Conservation (phyloP, 2,113 vertebrate genomes). For the Tautogolabrus adspersus region DNA sequence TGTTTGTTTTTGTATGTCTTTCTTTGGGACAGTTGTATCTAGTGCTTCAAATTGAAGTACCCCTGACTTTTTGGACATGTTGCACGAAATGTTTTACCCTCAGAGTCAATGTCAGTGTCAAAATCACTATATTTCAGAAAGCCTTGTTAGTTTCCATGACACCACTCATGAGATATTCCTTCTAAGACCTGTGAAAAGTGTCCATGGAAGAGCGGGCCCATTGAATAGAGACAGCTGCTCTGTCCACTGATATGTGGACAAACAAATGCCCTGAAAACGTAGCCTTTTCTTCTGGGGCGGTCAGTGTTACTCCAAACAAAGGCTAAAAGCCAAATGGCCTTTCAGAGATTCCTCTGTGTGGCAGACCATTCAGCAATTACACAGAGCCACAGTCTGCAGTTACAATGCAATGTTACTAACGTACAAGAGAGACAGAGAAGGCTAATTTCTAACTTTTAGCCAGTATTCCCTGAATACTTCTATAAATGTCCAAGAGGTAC, state of each 20-base stretch:
- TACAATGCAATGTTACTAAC: conserved; percentile 47
- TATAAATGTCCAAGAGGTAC: background rate
- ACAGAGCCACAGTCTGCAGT: conserved; percentile 59
- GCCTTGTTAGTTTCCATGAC: conserved; percentile 59
- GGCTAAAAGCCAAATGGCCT: conserved; percentile 82
- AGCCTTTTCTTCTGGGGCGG: conserved; percentile 84
- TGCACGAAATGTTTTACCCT: background rate
- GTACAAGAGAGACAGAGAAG: conserved; percentile 19
- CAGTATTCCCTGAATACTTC: conserved; percentile 16
- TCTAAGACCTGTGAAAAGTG: conserved; percentile 65
- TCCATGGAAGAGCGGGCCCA: conserved; percentile 62
- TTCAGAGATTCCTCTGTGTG: conserved; percentile 86
- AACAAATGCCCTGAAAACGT: conserved; percentile 84
- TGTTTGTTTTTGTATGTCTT: background rate
- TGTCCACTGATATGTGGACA: conserved; percentile 87
- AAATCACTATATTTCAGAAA: conserved; percentile 38
- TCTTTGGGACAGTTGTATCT: background rate
- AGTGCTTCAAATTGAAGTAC: background rate
- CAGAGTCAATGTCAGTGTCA: conserved; percentile 49
- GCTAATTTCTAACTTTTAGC: conserved; percentile 35
- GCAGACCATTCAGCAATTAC: conserved; percentile 78
- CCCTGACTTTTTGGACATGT: background rate
- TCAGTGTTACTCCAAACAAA: conserved; percentile 87
- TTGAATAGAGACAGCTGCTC: conserved; percentile 89
- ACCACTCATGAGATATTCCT: conserved; percentile 52